These are phyloP conservation scores for Drosophila pandora DNA, from an alignment of 1,140 invertebrate genomes.

Conservation along the genomic window DNA sequence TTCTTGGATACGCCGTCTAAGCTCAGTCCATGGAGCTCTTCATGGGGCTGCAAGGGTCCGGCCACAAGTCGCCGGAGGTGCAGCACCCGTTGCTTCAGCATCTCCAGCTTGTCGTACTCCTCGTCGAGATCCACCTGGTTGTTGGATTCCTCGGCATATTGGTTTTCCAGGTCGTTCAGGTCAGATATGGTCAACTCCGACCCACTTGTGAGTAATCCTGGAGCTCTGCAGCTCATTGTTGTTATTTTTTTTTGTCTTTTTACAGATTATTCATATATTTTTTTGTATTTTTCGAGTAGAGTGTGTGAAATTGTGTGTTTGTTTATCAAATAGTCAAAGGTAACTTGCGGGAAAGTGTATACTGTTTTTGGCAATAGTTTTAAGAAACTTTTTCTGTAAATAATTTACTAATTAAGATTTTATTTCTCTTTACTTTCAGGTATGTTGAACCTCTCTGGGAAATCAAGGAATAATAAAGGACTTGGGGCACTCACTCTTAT, in stretches of 20 bases:
- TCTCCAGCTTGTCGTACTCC: not conserved
- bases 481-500: no score
- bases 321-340: not conserved
- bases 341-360: no score
- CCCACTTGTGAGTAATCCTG: not conserved
- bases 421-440: constrained; percentile 43
- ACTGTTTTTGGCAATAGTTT: no score
- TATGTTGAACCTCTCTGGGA: constrained; percentile 44
- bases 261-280: not conserved
- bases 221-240: not conserved
- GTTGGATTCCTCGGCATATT: not conserved
- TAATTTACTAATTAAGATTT: constrained; percentile 1
- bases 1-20: not conserved
- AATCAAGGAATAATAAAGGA: not conserved
- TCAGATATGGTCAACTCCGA: not conserved
- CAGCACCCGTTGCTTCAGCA: not conserved
- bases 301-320: not conserved
- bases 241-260: not conserved
- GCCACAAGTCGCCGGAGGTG: not conserved
- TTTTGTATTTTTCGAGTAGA: not conserved
- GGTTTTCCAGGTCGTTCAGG: not conserved
- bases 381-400: not conserved
- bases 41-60: not conserved
- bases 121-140: not conserved
- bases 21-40: not conserved